A percentile compares a stretch with the other conserved stretches of the same genome.
Evolutionary conservation across 2,888 invertebrate species (phyloP).

Genomic region (Idaea aversata): DNA sequence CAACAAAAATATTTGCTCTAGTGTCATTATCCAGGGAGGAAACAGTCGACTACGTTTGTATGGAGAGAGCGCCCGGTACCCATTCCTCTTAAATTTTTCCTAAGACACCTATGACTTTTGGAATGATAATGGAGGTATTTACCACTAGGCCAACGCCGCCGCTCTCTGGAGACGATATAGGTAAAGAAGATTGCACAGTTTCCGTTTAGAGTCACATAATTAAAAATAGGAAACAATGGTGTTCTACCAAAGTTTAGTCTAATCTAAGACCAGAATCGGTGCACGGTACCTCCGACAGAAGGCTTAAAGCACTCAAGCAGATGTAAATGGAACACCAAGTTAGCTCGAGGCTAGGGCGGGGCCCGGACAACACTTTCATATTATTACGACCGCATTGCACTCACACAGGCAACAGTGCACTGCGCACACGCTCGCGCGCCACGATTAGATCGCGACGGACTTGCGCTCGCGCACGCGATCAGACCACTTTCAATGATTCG

Average conservation of each 20-base stretch:
- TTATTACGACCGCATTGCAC: constrained; percentile 71
- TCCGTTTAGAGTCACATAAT: no score
- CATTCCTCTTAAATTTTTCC: no score
- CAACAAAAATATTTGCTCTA: no score
- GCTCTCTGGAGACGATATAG: no score
- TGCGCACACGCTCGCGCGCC: constrained; percentile 39
- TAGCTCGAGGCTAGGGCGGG: constrained; percentile 77
- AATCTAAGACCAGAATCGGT: constrained; percentile 12
- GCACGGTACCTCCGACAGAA: constrained; percentile 56
- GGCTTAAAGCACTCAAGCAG: constrained; percentile 75
- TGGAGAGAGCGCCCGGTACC: no score
- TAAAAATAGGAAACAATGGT: not conserved
- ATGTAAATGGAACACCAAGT: constrained; percentile 76
- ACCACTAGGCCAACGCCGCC: no score
- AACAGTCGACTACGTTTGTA: no score
- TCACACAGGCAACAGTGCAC: constrained; percentile 43
- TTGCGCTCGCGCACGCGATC: constrained; percentile 72
- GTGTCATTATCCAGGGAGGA: no score
- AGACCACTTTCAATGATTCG: constrained; percentile 79
- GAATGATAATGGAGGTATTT: no score
- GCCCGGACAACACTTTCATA: constrained; percentile 78
- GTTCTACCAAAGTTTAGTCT: not conserved
- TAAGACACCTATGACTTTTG: no score
- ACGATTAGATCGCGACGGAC: constrained; percentile 44
- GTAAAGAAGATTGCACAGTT: no score